phyloP scores from a whole-genome alignment of 2,888 invertebrate species.

The Lithophane leautieri region DNA sequence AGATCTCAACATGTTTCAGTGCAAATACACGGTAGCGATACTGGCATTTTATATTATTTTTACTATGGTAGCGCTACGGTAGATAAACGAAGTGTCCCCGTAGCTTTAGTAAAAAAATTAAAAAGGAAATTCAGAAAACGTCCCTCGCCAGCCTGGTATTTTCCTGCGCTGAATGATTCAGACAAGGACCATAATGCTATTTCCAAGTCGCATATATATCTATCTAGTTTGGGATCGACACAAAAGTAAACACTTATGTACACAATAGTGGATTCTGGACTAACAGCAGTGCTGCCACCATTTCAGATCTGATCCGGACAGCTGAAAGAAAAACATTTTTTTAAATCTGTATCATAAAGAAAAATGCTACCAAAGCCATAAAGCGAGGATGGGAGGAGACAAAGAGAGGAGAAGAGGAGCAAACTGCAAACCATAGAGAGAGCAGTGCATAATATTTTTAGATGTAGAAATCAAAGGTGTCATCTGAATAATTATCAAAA shows the following conservation, averaged over 20 bases:
- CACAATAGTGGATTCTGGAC: not conserved
- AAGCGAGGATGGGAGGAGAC: conserved; percentile 6
- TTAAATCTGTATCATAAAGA: not conserved
- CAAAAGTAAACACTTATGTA: not conserved
- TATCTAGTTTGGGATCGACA: not conserved
- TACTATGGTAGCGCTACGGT: not conserved
- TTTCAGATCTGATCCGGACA: not conserved
- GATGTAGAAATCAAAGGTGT: conserved; percentile 90
- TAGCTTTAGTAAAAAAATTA: no score
- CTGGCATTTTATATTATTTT: not conserved
- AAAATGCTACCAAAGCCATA: conserved; percentile 21
- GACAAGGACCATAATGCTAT: not conserved
- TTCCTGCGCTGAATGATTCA: not conserved
- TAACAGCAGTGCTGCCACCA: not conserved
- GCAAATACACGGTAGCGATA: no score
- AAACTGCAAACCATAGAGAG: conserved; percentile 31
- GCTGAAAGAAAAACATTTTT: not conserved
- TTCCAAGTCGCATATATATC: not conserved
- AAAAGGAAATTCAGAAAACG: not conserved
- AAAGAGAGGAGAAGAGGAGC: conserved; percentile 12
- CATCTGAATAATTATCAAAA: conserved; percentile 82
- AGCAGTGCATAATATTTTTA: conserved; percentile 88
- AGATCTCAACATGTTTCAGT: no score
- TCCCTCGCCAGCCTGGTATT: not conserved
- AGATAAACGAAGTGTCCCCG: no score